Evolutionary conservation across 2,888 invertebrate genomes (phyloP).

Genomic region (Acrobasis suavella): DNA sequence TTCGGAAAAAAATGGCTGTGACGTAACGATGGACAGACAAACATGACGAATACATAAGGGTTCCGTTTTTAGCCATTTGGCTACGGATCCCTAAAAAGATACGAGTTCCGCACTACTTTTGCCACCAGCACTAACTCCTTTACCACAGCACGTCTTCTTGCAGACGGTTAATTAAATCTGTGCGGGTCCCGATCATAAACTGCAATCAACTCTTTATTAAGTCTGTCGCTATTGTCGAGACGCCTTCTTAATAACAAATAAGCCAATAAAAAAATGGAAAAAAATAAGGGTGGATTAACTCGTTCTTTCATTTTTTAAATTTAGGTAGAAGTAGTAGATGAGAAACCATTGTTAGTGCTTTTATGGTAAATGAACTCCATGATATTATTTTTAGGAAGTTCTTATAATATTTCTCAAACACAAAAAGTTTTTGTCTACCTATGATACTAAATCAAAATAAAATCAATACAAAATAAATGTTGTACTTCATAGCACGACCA

Average conservation of each 20-base stretch:
- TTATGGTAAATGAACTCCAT: no score
- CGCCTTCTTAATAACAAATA: not conserved
- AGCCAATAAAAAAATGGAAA: not conserved
- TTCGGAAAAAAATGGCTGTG: no score
- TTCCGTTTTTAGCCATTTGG: no score
- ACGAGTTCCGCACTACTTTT: not conserved
- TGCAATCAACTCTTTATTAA: conserved; percentile 14
- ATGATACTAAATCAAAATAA: no score
- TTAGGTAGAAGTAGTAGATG: not conserved
- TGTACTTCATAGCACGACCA: no score
- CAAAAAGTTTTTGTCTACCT: no score
- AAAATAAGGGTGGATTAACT: not conserved
- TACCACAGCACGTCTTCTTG: not conserved
- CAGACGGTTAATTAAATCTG: not conserved
- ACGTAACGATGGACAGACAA: no score
- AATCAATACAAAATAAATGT: no score
- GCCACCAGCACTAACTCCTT: not conserved
- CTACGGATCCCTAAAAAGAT: no score
- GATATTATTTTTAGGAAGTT: no score
- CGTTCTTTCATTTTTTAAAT: not conserved
- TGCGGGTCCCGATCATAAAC: conserved; percentile 1
- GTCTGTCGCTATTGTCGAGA: conserved; percentile 8
- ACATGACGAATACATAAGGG: no score
- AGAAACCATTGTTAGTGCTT: not conserved
- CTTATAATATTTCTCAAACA: no score